Evolutionary conservation across 1,140 invertebrate genomes (phyloP).

Genomic region (Meloidogyne exigua): DNA sequence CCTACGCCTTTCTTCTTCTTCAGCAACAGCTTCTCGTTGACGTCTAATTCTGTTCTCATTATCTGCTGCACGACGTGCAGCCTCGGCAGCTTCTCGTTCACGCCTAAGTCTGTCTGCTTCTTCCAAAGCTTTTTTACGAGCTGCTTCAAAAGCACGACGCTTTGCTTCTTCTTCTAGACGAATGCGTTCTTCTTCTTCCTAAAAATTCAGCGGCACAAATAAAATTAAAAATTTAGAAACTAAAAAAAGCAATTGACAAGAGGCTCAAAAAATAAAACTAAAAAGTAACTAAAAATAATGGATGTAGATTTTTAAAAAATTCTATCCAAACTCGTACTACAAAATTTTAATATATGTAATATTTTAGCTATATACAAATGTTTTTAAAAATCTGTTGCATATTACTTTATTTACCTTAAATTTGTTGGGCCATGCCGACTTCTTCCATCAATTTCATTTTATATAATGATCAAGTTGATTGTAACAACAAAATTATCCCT

Average conservation of each 20-base stretch:
- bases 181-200: constrained; percentile 62
- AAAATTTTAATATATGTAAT: no score
- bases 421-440: not conserved
- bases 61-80: constrained; percentile 36
- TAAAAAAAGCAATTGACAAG: constrained; percentile 3
- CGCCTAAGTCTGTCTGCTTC: constrained; percentile 59
- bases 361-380: no score
- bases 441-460: not conserved
- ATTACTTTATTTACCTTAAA: constrained; percentile 1
- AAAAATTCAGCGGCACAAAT: constrained; percentile 36
- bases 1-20: constrained; percentile 46
- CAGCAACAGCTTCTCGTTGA: constrained; percentile 40
- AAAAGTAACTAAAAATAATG: no score
- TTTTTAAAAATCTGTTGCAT: not conserved
- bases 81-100: constrained; percentile 60
- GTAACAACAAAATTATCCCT: not conserved
- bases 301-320: no score
- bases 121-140: constrained; percentile 58
- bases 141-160: constrained; percentile 61
- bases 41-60: constrained; percentile 54
- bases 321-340: no score
- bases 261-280: not conserved
- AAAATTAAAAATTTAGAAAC: constrained; percentile 19
- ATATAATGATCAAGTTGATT: not conserved
- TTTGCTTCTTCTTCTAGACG: constrained; percentile 58